These are phyloP conservation scores for Chloropsis cyanopogon DNA, from an alignment of 2,113 vertebrate genomes.

Conservation along the genomic window DNA sequence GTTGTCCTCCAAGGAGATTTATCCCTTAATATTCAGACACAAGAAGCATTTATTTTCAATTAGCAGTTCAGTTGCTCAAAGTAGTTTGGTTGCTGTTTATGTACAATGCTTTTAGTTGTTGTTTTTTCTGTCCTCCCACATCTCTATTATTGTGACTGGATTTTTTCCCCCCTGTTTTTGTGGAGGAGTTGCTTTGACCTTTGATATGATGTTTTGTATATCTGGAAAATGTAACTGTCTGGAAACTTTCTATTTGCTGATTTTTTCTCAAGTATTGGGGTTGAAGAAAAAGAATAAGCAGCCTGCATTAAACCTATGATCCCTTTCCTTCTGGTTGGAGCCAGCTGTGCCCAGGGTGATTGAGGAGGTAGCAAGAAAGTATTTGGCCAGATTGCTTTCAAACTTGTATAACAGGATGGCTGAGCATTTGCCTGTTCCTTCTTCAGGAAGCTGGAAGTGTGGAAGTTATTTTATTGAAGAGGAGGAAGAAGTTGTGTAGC, in stretches of 20 bases:
- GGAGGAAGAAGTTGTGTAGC: background rate
- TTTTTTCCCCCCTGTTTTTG: background rate
- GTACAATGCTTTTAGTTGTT: background rate
- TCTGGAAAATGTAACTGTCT: constrained; percentile 22
- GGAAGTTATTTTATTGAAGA: background rate
- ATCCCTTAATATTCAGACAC: background rate
- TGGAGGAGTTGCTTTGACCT: background rate
- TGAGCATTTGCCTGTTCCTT: background rate
- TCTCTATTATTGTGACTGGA: background rate
- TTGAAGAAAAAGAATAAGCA: background rate
- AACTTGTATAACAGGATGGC: background rate
- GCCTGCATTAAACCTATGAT: background rate
- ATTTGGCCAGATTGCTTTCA: background rate
- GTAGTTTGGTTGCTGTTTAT: background rate
- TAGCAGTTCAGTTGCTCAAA: background rate
- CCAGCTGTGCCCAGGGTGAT: background rate
- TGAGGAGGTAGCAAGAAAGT: background rate
- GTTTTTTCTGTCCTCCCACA: background rate
- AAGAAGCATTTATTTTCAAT: background rate
- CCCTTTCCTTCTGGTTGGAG: background rate
- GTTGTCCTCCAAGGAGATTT: background rate
- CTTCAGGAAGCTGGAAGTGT: background rate
- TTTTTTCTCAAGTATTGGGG: background rate
- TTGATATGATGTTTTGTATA: background rate
- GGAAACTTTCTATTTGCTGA: background rate